These are phyloP conservation scores for Pandemis cinnamomeana DNA, from an alignment of 2,888 invertebrate species.

Conservation along the genomic window DNA sequence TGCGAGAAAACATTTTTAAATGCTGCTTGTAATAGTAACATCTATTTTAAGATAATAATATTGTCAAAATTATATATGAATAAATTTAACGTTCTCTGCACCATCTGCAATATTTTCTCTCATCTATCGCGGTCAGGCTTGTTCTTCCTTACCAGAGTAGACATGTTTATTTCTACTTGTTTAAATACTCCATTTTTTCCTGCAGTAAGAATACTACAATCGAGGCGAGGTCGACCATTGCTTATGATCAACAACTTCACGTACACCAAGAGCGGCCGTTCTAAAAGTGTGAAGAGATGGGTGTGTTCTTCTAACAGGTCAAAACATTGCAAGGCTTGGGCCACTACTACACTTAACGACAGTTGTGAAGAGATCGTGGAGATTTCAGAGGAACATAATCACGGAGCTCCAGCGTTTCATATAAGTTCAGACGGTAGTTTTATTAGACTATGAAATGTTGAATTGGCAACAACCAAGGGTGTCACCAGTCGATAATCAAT, in stretches of 20 bases:
- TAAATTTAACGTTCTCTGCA: too few species aligned
- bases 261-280: conserved; percentile 5
- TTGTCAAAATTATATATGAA: too few species aligned
- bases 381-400: conserved; percentile 21
- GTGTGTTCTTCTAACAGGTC: conserved; percentile 34
- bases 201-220: conserved; percentile 25
- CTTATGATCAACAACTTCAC: conserved; percentile 21
- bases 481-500: too few species aligned
- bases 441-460: conserved; percentile 12
- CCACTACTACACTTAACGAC: not conserved
- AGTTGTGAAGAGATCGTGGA: not conserved
- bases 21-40: too few species aligned
- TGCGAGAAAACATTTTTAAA: too few species aligned
- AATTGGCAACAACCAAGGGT: not conserved
- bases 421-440: conserved; percentile 24
- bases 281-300: conserved; percentile 10
- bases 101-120: too few species aligned
- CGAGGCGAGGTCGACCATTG: conserved; percentile 26
- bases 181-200: not conserved
- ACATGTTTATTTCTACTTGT: not conserved
- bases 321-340: conserved; percentile 21
- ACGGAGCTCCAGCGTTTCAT: conserved; percentile 10
- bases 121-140: too few species aligned
- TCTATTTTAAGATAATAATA: too few species aligned
- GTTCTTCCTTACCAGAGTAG: too few species aligned